A percentile compares a stretch with the other conserved stretches of the same genome.
Evolutionary conservation across 2,888 invertebrate species (phyloP).

Genomic region (Ormyrus rosae): DNA sequence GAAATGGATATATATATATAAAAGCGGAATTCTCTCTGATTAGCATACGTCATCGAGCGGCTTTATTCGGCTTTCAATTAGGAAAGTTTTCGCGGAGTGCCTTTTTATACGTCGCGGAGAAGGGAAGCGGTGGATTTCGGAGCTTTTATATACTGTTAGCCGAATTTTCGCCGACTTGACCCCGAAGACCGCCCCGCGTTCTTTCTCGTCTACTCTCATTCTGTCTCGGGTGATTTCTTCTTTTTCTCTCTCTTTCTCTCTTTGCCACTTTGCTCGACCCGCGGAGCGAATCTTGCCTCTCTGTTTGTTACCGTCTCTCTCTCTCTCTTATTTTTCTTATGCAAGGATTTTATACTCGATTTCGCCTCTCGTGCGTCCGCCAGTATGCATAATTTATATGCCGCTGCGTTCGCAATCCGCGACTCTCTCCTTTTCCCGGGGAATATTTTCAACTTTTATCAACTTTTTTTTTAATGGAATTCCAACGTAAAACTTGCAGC

Average conservation of each 20-base stretch:
- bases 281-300: too few relatives aligned
- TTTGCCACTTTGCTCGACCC: background rate
- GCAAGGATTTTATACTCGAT: too few relatives aligned
- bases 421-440: too few relatives aligned
- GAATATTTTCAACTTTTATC: too few relatives aligned
- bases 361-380: too few relatives aligned
- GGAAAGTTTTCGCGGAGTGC: constrained; percentile 13
- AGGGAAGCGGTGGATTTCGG: background rate
- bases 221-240: constrained; percentile 1
- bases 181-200: background rate
- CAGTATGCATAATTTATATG: too few relatives aligned
- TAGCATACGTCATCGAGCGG: background rate
- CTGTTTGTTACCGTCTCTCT: too few relatives aligned
- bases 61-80: constrained; percentile 22
- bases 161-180: constrained; percentile 27
- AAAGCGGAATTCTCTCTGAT: background rate
- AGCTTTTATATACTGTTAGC: background rate
- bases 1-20: too few relatives aligned
- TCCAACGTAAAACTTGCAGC: too few relatives aligned
- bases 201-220: constrained; percentile 1
- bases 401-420: too few relatives aligned
- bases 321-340: too few relatives aligned
- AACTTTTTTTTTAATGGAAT: too few relatives aligned
- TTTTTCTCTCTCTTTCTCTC: background rate
- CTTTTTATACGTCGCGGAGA: background rate